Percentiles rank a stretch among this genome's conserved stretches.
Evolutionary conservation across 2,113 vertebrate species (phyloP).

Genomic region (Heterotis niloticus): DNA sequence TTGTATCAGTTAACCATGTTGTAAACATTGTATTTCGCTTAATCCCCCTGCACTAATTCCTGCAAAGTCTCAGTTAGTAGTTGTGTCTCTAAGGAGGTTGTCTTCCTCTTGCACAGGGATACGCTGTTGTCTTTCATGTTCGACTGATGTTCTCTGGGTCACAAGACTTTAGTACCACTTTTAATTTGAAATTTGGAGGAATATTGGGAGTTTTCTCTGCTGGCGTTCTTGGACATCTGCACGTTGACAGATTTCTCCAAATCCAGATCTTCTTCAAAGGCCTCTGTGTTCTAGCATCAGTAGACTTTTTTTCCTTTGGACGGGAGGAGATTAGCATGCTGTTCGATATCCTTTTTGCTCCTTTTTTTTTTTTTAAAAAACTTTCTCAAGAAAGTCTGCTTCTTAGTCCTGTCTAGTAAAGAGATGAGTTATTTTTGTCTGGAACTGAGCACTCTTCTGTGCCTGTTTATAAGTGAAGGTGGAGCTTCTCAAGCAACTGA

Average conservation of each 20-base stretch:
- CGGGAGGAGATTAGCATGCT: slow-evolving; percentile 38
- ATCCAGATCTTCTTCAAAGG: slow-evolving; percentile 41
- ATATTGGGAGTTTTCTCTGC: slow-evolving; percentile 30
- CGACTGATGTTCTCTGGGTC: background rate
- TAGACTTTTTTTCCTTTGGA: slow-evolving; percentile 30
- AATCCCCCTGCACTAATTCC: too few relatives aligned
- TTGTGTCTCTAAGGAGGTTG: background rate
- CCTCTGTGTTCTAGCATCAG: slow-evolving; percentile 33
- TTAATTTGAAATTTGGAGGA: background rate
- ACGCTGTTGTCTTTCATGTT: background rate
- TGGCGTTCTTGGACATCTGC: slow-evolving; percentile 36
- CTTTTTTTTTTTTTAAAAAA: background rate
- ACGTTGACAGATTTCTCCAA: slow-evolving; percentile 32
- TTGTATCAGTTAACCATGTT: too few relatives aligned
- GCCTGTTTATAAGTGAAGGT: slow-evolving; percentile 4
- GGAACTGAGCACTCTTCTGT: background rate
- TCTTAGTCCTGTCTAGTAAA: slow-evolving; percentile 7
- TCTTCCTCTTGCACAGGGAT: too few relatives aligned
- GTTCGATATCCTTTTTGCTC: slow-evolving; percentile 23
- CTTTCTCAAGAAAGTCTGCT: slow-evolving; percentile 10
- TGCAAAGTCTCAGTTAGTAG: background rate
- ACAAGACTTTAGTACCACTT: slow-evolving; percentile 17
- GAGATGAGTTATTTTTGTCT: slow-evolving; percentile 9
- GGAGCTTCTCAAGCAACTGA: background rate
- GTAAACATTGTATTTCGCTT: too few relatives aligned